Evolutionary conservation across 2,888 invertebrate genomes (phyloP).

Genomic region (Physocephala rufipes): DNA sequence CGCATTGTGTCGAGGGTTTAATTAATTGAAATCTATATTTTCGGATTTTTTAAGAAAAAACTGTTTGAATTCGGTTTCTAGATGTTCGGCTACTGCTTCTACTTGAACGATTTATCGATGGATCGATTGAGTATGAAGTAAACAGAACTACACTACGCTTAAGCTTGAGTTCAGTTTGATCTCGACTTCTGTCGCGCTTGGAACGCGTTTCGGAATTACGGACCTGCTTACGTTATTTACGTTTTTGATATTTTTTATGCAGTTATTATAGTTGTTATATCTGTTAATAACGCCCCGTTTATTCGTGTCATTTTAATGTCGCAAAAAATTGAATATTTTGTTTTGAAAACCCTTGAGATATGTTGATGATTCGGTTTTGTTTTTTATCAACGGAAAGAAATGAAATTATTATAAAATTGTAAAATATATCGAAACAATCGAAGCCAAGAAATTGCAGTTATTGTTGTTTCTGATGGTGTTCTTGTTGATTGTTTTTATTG

Average conservation of each 20-base stretch:
- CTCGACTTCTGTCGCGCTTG: slow-evolving; percentile 29
- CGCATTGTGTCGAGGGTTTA: no score
- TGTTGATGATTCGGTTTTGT: background rate
- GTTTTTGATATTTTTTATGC: background rate
- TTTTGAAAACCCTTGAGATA: slow-evolving; percentile 3
- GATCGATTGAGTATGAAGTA: slow-evolving; percentile 37
- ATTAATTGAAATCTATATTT: background rate
- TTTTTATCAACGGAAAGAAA: background rate
- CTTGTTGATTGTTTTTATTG: slow-evolving; percentile 7
- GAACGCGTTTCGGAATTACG: slow-evolving; percentile 4
- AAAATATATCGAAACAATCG: background rate
- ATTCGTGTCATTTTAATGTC: background rate
- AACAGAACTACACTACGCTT: slow-evolving; percentile 38
- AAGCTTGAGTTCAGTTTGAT: slow-evolving; percentile 39
- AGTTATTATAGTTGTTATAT: background rate
- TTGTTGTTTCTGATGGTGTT: no score
- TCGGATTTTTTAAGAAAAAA: slow-evolving; percentile 14
- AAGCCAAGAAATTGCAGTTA: no score
- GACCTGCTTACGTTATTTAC: background rate
- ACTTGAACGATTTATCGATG: no score
- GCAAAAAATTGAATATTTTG: background rate
- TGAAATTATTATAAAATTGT: background rate
- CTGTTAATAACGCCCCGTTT: background rate
- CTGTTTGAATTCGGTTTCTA: background rate
- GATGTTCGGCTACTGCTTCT: slow-evolving; percentile 13